These are phyloP conservation scores for Rhopalosiphum padi DNA, from an alignment of 1,140 invertebrate species.

Conservation along the genomic window DNA sequence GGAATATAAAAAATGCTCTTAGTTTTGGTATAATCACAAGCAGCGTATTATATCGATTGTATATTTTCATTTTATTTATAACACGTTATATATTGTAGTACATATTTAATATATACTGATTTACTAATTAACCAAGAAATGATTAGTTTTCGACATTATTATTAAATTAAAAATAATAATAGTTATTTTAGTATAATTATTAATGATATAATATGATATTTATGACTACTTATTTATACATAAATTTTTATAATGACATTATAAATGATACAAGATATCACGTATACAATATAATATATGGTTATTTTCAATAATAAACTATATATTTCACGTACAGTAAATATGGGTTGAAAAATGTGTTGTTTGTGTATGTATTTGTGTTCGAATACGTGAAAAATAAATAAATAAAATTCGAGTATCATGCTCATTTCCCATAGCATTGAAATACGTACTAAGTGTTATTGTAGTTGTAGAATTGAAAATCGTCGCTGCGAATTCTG, in stretches of 20 bases:
- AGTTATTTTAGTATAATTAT: no score
- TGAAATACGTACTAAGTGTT: neutral
- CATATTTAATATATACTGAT: no score
- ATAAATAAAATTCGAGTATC: neutral
- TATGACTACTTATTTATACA: neutral
- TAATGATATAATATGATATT: no score
- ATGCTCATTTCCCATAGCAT: neutral
- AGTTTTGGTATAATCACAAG: no score
- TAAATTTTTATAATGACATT: neutral
- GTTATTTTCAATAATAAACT: neutral
- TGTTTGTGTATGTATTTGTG: neutral
- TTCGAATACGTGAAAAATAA: neutral
- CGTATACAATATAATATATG: neutral
- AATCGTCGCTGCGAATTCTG: neutral
- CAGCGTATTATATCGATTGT: no score
- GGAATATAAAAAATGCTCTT: no score
- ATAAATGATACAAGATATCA: neutral
- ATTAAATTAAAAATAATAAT: no score
- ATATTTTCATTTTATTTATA: no score
- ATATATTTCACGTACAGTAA: neutral
- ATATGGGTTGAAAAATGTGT: neutral
- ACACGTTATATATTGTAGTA: no score
- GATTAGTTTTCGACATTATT: no score
- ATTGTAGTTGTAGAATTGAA: conserved; percentile 26
- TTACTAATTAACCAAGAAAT: no score